Evolutionary conservation across 2,113 vertebrate species (phyloP).

Genomic region (Amphiprion ocellaris): DNA sequence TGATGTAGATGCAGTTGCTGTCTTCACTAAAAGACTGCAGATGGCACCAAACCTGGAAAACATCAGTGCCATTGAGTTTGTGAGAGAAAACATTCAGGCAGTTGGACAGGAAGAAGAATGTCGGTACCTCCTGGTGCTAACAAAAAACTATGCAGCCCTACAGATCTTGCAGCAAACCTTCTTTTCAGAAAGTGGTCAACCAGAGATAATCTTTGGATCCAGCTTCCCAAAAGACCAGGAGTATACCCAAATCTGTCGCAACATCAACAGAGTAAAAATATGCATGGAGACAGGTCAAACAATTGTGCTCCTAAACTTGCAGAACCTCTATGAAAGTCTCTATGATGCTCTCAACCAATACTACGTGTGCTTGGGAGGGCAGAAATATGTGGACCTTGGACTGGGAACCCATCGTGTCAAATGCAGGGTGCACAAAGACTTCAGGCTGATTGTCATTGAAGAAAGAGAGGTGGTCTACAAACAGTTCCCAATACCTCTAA

Average conservation of each 20-base stretch:
- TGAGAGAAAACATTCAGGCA: constrained; percentile 88
- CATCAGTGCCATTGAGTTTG: constrained; percentile 87
- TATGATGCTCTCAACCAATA: constrained; percentile 98
- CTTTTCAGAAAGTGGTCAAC: constrained; percentile 84
- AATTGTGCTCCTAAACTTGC: constrained; percentile 94
- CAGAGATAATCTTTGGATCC: constrained; percentile 97
- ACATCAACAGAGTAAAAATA: constrained; percentile 96
- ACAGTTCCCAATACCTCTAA: constrained; percentile 94
- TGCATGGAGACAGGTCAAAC: constrained; percentile 97
- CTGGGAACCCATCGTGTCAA: constrained; percentile 97
- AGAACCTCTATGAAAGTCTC: constrained; percentile 97
- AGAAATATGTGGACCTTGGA: constrained; percentile 96
- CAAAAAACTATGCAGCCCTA: constrained; percentile 93
- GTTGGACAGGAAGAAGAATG: constrained; percentile 86
- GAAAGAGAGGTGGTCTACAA: constrained; percentile 93
- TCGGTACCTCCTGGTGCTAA: constrained; percentile 93
- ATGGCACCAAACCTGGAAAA: constrained; percentile 68
- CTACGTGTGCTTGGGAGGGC: constrained; percentile 93
- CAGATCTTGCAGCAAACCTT: constrained; percentile 92
- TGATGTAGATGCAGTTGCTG: constrained; percentile 83
- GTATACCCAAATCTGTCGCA: constrained; percentile 95
- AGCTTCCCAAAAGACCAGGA: constrained; percentile 96
- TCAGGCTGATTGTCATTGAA: constrained; percentile 94
- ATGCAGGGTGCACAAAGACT: constrained; percentile 92
- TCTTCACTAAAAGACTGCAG: constrained; percentile 83